Evolutionary conservation across 1,140 invertebrate genomes (phyloP).

Genomic region (Phymorhynchus buccinoides): DNA sequence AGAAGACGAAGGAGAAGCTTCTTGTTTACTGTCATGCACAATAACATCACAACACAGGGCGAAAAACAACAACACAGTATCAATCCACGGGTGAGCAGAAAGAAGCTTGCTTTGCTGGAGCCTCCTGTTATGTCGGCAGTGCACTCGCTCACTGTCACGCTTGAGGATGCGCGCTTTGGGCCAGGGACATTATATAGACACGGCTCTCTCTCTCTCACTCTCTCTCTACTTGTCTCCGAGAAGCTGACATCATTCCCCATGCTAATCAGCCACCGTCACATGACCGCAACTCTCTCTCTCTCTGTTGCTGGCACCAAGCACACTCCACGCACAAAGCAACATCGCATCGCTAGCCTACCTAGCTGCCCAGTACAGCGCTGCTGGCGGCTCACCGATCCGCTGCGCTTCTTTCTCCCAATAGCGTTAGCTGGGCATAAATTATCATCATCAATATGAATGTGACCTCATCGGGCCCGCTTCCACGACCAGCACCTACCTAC

Average conservation of each 20-base stretch:
- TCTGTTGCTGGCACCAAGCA: slow-evolving; percentile 14
- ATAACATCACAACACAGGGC: no score
- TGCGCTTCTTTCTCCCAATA: neutral
- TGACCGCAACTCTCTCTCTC: slow-evolving; percentile 27
- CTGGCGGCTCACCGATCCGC: neutral
- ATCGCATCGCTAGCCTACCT: neutral
- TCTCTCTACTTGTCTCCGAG: slow-evolving; percentile 29
- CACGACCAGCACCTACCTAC: neutral
- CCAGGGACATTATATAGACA: neutral
- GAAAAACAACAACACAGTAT: no score
- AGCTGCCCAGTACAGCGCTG: neutral
- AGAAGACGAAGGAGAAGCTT: neutral
- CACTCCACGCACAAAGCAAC: neutral
- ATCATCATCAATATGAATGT: slow-evolving; percentile 26
- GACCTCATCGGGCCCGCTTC: neutral
- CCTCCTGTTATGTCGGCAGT: neutral
- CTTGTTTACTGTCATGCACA: neutral
- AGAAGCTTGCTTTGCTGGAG: neutral
- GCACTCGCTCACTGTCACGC: slow-evolving; percentile 8
- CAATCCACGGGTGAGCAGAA: no score
- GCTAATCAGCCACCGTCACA: slow-evolving; percentile 39
- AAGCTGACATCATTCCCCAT: slow-evolving; percentile 36
- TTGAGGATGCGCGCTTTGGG: neutral
- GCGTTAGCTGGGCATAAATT: slow-evolving; percentile 36
- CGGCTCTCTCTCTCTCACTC: no score